These are phyloP conservation scores for Ursus arctos DNA, from an alignment of 2,113 vertebrate species.

Conservation along the genomic window DNA sequence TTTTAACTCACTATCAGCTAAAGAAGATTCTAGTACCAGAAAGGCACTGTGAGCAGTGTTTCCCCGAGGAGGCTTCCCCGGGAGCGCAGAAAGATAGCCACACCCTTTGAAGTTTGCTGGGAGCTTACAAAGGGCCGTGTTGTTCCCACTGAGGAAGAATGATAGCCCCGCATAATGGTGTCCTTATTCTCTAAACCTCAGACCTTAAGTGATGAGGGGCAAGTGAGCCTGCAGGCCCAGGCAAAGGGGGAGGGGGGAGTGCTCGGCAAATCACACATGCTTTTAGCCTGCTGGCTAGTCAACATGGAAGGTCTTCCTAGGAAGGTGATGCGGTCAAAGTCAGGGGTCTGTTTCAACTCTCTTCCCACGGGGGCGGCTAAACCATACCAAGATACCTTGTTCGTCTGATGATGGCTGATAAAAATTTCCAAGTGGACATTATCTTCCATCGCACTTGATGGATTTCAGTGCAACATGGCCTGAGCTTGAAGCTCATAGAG, in stretches of 20 bases:
- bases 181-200: constrained; percentile 71
- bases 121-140: constrained; percentile 66
- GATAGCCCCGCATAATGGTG: constrained; percentile 60
- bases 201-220: constrained; percentile 40
- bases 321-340: background rate
- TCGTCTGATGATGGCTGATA: background rate
- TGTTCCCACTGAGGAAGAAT: constrained; percentile 69
- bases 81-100: constrained; percentile 68
- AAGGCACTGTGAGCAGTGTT: background rate
- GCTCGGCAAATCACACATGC: background rate
- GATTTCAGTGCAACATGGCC: constrained; percentile 23
- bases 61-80: constrained; percentile 37
- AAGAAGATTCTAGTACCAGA: constrained; percentile 67
- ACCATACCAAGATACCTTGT: background rate
- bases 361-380: background rate
- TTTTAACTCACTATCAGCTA: background rate
- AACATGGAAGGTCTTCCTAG: constrained; percentile 1
- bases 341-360: constrained; percentile 8
- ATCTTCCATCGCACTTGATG: background rate
- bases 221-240: constrained; percentile 38
- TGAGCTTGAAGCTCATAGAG: background rate
- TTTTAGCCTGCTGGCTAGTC: background rate
- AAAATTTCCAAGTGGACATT: constrained; percentile 18
- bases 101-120: constrained; percentile 71
- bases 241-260: background rate